phyloP scores from a whole-genome alignment of 2,888 invertebrate species.

The Patella pellucida region DNA sequence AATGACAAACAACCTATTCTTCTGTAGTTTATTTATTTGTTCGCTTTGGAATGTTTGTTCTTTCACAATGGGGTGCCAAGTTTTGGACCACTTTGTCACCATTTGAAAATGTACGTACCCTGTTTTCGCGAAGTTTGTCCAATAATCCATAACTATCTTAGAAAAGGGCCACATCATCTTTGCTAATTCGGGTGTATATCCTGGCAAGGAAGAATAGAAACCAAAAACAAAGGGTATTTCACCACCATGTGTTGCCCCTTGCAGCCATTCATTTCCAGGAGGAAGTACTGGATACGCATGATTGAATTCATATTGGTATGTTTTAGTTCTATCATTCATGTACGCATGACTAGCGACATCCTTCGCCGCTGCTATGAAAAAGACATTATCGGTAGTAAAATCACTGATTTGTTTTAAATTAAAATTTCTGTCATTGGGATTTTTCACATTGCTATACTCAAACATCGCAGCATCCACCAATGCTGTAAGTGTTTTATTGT shows the following conservation, averaged over 20 bases:
- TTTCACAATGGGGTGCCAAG: too few relatives aligned
- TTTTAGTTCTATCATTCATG: not conserved
- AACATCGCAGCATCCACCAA: not conserved
- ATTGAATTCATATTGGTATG: slow-evolving; percentile 7
- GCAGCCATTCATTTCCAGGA: not conserved
- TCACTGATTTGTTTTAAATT: not conserved
- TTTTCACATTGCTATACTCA: not conserved
- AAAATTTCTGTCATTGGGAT: not conserved
- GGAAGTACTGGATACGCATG: not conserved
- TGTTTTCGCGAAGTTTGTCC: not conserved
- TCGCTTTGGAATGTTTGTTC: too few relatives aligned
- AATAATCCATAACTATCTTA: not conserved
- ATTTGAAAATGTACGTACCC: not conserved
- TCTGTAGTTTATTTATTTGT: too few relatives aligned
- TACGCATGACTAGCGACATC: not conserved
- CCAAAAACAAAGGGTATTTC: not conserved
- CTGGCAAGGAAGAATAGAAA: not conserved
- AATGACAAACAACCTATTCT: too few relatives aligned
- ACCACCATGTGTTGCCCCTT: not conserved
- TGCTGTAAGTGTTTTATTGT: not conserved
- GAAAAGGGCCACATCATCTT: not conserved
- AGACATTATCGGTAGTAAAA: not conserved
- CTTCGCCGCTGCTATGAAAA: not conserved
- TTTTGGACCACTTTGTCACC: too few relatives aligned
- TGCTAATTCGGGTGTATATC: not conserved